Percentiles rank a stretch among this genome's conserved stretches.
phyloP scores from a whole-genome alignment of 1,140 invertebrate genomes.

The Zaprionus kolodkinae region DNA sequence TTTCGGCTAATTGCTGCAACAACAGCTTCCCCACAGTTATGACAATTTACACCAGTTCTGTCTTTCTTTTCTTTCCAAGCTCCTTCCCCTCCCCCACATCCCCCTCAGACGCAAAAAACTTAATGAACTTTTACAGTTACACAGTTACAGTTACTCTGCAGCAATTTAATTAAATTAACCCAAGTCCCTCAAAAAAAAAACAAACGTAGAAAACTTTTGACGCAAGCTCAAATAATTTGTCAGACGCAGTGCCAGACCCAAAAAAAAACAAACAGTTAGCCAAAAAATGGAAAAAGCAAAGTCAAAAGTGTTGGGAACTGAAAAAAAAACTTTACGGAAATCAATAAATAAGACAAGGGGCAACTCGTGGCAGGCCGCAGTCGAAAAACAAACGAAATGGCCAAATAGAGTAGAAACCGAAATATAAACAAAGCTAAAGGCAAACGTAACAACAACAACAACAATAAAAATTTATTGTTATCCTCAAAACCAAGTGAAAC shows the following conservation, averaged over 20 bases:
- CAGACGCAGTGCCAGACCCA: slow-evolving; percentile 48
- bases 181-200: slow-evolving; percentile 38
- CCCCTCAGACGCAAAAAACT: slow-evolving; percentile 20
- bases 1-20: slow-evolving; percentile 53
- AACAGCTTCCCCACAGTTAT: slow-evolving; percentile 52
- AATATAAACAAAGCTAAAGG: slow-evolving; percentile 46
- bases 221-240: slow-evolving; percentile 68
- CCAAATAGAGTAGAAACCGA: slow-evolving; percentile 37
- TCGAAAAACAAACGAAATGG: slow-evolving; percentile 18
- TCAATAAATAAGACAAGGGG: slow-evolving; percentile 58
- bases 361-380: slow-evolving; percentile 24
- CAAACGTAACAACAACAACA: slow-evolving; percentile 52
- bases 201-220: slow-evolving; percentile 36
- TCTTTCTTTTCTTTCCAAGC: not conserved
- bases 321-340: slow-evolving; percentile 51
- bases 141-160: slow-evolving; percentile 20
- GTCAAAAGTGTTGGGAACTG: slow-evolving; percentile 1
- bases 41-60: slow-evolving; percentile 52
- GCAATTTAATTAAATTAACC: slow-evolving; percentile 67
- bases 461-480: slow-evolving; percentile 81
- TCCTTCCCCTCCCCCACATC: not conserved
- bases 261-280: slow-evolving; percentile 35
- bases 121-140: slow-evolving; percentile 59
- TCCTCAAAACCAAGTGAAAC: slow-evolving; percentile 73
- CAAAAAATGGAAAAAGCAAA: slow-evolving; percentile 19